These are phyloP conservation scores for Drosophila watanabei DNA, from an alignment of 1,140 invertebrate species.

Conservation along the genomic window DNA sequence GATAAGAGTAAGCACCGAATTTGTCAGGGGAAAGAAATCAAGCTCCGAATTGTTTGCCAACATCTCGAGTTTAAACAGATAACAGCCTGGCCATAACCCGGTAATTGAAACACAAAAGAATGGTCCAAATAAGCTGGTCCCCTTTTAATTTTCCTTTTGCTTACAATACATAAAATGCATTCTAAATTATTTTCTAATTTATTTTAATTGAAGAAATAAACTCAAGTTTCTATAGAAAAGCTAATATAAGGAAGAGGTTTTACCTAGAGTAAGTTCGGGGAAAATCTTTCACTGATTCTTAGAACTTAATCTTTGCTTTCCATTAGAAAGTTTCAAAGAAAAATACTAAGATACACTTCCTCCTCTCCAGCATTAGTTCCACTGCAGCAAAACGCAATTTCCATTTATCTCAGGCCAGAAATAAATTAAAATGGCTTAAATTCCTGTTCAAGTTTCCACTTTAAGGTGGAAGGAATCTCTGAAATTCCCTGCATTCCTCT, in stretches of 20 bases:
- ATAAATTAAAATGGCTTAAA: conserved; percentile 4
- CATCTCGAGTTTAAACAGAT: conserved; percentile 34
- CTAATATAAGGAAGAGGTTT: neutral
- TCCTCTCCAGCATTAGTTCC: neutral
- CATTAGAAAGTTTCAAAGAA: conserved; percentile 12
- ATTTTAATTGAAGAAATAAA: conserved; percentile 2
- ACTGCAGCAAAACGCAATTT: neutral
- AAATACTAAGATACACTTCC: neutral
- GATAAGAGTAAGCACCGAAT: conserved; percentile 70
- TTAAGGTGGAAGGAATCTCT: neutral
- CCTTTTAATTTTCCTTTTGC: conserved; percentile 3
- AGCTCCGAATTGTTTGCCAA: conserved; percentile 44
- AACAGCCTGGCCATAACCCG: conserved; percentile 5
- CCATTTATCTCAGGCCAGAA: neutral
- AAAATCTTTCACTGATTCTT: neutral
- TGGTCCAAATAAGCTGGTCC: neutral
- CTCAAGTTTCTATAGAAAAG: neutral
- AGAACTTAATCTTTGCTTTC: conserved; percentile 19
- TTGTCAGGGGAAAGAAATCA: conserved; percentile 59
- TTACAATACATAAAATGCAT: neutral
- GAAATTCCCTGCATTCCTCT: neutral
- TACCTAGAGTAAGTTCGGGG: neutral
- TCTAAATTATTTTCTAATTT: neutral
- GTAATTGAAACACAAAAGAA: conserved; percentile 46
- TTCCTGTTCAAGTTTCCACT: neutral